Percentiles rank a stretch among this genome's conserved stretches.
These are phyloP conservation scores for Phenganax subtilis DNA, from an alignment of 92 coral and sea anemone genomes.

Conservation along the genomic window DNA sequence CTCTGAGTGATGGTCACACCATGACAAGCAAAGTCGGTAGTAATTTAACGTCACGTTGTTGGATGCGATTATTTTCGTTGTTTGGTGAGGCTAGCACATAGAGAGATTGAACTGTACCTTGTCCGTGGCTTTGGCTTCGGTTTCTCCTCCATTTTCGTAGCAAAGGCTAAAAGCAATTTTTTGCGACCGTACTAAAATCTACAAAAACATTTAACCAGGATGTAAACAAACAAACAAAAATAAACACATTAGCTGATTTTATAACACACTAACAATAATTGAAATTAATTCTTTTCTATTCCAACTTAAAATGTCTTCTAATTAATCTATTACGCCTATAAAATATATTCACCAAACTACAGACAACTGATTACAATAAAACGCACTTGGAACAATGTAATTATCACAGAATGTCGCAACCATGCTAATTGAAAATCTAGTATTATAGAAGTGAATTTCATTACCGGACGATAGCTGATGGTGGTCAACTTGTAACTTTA, in stretches of 20 bases:
- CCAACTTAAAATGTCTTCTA: not conserved
- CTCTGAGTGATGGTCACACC: too few relatives aligned
- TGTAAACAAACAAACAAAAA: not conserved
- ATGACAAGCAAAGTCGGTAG: too few relatives aligned
- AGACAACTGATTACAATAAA: not conserved
- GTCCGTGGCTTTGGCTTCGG: constrained; percentile 27
- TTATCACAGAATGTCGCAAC: not conserved
- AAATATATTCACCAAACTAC: not conserved
- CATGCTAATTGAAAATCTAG: not conserved
- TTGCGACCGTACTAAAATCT: not conserved
- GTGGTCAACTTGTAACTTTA: too few relatives aligned
- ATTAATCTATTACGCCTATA: not conserved
- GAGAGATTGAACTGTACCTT: constrained; percentile 4
- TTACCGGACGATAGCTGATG: too few relatives aligned
- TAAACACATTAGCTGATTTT: too few relatives aligned
- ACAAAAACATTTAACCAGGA: not conserved
- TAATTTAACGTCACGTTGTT: too few relatives aligned
- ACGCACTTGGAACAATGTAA: not conserved
- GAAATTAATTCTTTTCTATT: too few relatives aligned
- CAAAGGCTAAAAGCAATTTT: not conserved
- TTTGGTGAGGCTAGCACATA: too few relatives aligned
- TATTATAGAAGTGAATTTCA: not conserved
- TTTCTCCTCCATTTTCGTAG: constrained; percentile 21
- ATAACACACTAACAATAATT: too few relatives aligned
- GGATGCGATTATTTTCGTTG: too few relatives aligned